Evolutionary conservation across 2,113 vertebrate species (phyloP).

Genomic region (Atlantisia rogersi): DNA sequence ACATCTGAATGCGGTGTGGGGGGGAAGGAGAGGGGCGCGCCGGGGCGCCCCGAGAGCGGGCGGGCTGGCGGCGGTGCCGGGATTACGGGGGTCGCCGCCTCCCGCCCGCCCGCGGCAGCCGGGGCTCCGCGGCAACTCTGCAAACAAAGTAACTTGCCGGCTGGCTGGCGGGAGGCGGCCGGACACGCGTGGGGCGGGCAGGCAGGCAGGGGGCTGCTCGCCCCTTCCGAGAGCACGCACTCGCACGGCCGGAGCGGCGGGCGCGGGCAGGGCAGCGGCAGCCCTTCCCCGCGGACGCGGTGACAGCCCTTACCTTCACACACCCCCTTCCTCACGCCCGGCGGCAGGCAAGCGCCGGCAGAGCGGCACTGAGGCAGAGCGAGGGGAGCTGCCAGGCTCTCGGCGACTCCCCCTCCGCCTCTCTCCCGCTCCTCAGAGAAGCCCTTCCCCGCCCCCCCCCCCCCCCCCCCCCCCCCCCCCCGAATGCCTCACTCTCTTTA

Average conservation of each 20-base stretch:
- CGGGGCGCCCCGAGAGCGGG: background rate
- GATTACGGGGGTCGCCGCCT: background rate
- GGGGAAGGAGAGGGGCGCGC: background rate
- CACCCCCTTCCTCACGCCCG: background rate
- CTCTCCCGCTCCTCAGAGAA: background rate
- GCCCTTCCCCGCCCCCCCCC: background rate
- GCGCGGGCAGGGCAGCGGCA: background rate
- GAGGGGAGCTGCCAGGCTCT: background rate
- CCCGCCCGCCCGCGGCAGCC: background rate
- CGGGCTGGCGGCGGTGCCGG: background rate
- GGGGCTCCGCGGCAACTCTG: slow-evolving; percentile 19
- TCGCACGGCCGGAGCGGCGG: background rate
- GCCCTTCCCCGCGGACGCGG: background rate
- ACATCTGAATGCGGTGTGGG: background rate
- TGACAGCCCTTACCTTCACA: slow-evolving; percentile 35
- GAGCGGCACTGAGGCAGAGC: background rate
- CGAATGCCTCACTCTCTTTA: background rate
- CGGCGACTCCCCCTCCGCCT: slow-evolving; percentile 23
- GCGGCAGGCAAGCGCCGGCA: background rate
- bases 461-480: background rate
- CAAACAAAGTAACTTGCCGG: slow-evolving; percentile 62
- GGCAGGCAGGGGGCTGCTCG: background rate
- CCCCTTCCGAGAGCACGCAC: background rate
- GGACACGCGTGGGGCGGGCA: background rate
- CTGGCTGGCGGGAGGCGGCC: background rate